Conservation (phyloP, 1,140 invertebrate species). For the Heliconius himera region DNA sequence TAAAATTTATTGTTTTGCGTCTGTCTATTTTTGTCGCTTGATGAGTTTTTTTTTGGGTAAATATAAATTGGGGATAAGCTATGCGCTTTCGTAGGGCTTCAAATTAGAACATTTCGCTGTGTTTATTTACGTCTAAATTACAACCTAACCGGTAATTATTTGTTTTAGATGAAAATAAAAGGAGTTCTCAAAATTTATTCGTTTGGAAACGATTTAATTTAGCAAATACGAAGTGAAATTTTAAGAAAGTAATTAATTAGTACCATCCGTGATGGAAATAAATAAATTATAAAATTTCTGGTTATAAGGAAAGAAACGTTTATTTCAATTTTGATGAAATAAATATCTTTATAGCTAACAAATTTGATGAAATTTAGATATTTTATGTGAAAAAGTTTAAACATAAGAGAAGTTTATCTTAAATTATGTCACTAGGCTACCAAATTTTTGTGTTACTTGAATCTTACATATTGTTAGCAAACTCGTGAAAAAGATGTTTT, state of each 20-base stretch:
- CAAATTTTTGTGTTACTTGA: not conserved
- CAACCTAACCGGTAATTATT: conserved; percentile 24
- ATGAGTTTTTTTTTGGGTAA: conserved; percentile 40
- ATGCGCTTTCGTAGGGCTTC: conserved; percentile 20
- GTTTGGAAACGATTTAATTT: conserved; percentile 9
- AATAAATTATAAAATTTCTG: not conserved
- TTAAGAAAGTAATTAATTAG: conserved; percentile 7
- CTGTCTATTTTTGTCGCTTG: conserved; percentile 39
- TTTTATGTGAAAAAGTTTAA: not conserved
- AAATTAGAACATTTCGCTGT: conserved; percentile 18
- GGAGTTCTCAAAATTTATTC: not conserved
- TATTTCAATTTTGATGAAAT: too few species aligned
- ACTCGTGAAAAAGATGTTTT: too few species aligned
- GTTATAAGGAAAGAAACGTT: not conserved
- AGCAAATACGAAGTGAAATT: not conserved
- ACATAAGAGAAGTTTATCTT: not conserved
- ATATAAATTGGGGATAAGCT: conserved; percentile 44
- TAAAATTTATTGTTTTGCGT: conserved; percentile 46
- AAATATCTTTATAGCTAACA: too few species aligned
- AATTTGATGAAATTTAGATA: too few species aligned
- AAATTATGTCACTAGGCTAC: not conserved
- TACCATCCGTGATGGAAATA: not conserved
- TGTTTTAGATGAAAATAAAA: not conserved
- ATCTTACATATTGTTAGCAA: too few species aligned
- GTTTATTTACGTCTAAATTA: conserved; percentile 29